A percentile compares a stretch with the other conserved stretches of the same genome.
Conservation (phyloP, 2,888 invertebrate species). For the Perithous albicinctus region DNA sequence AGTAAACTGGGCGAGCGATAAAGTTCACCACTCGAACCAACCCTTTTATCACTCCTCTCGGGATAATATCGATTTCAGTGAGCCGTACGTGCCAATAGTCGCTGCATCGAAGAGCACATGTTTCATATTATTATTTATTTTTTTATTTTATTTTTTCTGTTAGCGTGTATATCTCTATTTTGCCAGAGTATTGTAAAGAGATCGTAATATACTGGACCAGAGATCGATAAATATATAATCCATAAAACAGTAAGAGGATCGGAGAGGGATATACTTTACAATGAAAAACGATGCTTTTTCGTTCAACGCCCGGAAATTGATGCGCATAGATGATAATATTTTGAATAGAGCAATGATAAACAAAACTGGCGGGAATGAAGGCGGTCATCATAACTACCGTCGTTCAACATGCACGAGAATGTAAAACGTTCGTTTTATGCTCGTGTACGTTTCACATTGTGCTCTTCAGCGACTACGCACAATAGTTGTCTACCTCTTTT, state of each 20-base stretch:
- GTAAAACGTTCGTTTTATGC: slow-evolving; percentile 42
- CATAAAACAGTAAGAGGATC: not conserved
- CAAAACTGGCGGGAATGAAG: slow-evolving; percentile 38
- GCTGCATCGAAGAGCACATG: not conserved
- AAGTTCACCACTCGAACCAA: slow-evolving; percentile 5
- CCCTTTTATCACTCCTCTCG: slow-evolving; percentile 29
- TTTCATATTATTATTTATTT: slow-evolving; percentile 2
- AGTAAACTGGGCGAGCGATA: slow-evolving; percentile 15
- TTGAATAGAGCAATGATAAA: slow-evolving; percentile 45
- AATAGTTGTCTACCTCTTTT: slow-evolving; percentile 25
- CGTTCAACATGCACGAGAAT: slow-evolving; percentile 22
- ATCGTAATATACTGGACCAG: not conserved
- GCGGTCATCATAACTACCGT: not conserved
- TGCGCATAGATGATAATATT: slow-evolving; percentile 10
- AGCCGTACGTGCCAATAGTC: slow-evolving; percentile 18
- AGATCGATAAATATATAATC: not conserved
- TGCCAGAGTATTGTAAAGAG: not conserved
- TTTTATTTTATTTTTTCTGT: no score
- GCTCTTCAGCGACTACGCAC: slow-evolving; percentile 17
- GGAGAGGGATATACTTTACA: no score
- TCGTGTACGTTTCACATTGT: not conserved
- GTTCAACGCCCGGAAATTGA: slow-evolving; percentile 30
- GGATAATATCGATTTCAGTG: slow-evolving; percentile 36
- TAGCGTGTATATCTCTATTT: not conserved
- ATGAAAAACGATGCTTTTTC: slow-evolving; percentile 26